These are phyloP conservation scores for Percopsis omiscomaycus DNA, from an alignment of 2,797 vertebrate genomes.

Conservation along the genomic window DNA sequence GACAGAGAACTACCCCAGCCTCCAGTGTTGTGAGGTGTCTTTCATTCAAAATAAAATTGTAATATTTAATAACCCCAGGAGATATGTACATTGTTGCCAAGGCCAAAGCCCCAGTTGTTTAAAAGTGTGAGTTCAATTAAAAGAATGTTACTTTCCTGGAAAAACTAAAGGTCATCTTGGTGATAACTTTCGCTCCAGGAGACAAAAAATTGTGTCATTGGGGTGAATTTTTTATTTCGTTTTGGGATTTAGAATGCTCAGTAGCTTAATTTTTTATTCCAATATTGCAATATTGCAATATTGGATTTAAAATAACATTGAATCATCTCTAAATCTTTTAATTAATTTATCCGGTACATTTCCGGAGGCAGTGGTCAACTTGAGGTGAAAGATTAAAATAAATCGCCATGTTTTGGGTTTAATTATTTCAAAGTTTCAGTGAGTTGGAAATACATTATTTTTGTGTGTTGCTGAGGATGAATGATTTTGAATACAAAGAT, in stretches of 20 bases:
- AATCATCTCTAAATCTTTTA: conserved; percentile 6
- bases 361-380: not conserved
- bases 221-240: conserved; percentile 12
- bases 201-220: conserved; percentile 32
- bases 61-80: too few species aligned
- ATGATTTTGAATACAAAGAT: too few species aligned
- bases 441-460: not conserved
- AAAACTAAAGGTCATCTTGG: conserved; percentile 26
- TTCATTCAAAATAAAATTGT: too few species aligned
- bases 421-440: conserved; percentile 12
- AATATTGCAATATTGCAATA: conserved; percentile 2
- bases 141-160: conserved; percentile 38
- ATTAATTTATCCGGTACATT: conserved; percentile 8
- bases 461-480: too few species aligned
- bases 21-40: too few species aligned
- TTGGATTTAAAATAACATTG: conserved; percentile 4
- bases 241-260: not conserved
- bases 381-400: conserved; percentile 11
- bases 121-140: not conserved
- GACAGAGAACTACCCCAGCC: too few species aligned
- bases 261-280: not conserved
- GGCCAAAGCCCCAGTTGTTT: too few species aligned
- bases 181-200: conserved; percentile 13
- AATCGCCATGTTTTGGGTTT: conserved; percentile 6
- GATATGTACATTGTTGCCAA: too few species aligned